Conservation (phyloP, 2,113 vertebrate species). For the Centropristis striata region DNA sequence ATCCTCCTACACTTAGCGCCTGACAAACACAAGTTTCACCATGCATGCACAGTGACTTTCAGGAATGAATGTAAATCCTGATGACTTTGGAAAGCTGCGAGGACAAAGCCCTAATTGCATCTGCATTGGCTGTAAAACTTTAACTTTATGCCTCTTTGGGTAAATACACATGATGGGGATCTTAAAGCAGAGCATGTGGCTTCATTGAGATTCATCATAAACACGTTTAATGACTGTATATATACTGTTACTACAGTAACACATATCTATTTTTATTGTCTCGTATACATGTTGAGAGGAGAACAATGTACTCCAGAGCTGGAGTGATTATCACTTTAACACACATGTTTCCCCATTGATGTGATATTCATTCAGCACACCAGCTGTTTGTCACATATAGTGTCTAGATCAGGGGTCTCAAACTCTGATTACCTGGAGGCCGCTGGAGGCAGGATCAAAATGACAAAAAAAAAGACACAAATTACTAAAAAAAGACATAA, state of each 20-base stretch:
- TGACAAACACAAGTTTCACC: constrained; percentile 73
- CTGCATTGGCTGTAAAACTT: constrained; percentile 59
- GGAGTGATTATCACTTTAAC: constrained; percentile 7
- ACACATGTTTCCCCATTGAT: constrained; percentile 11
- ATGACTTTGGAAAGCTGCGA: constrained; percentile 79
- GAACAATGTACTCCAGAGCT: not conserved
- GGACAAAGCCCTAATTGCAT: constrained; percentile 73
- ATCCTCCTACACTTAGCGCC: constrained; percentile 73
- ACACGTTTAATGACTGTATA: constrained; percentile 4
- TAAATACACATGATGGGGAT: constrained; percentile 50
- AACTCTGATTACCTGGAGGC: too few relatives aligned
- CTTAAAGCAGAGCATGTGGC: constrained; percentile 3
- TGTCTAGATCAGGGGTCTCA: too few relatives aligned
- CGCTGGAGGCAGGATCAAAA: too few relatives aligned
- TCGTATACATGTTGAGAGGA: constrained; percentile 12
- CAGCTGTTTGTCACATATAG: constrained; percentile 20
- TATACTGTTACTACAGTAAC: not conserved
- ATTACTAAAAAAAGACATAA: too few relatives aligned
- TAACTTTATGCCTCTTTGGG: constrained; percentile 35
- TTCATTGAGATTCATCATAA: constrained; percentile 19
- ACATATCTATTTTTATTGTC: constrained; percentile 3
- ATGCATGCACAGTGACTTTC: constrained; percentile 69
- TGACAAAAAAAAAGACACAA: too few relatives aligned
- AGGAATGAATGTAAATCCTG: constrained; percentile 74
- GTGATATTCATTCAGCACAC: constrained; percentile 9